Percentiles rank a stretch among this genome's conserved stretches.
Conservation (phyloP, 2,113 vertebrate genomes). For the Tylochromis polylepis region DNA sequence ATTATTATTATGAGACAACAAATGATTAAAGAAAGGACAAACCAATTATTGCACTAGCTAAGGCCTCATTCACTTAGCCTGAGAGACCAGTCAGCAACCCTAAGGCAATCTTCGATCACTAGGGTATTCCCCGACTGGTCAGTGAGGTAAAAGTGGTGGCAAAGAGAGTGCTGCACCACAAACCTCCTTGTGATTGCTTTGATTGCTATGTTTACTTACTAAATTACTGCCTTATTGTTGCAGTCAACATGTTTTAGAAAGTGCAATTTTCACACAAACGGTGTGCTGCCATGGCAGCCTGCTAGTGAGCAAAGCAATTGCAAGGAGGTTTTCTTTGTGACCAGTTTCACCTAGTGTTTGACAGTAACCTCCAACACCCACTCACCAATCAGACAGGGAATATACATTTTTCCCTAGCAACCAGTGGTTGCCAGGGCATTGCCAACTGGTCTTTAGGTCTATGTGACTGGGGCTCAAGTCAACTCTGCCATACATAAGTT, state of each 20-base stretch:
- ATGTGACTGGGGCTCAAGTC: background rate
- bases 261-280: background rate
- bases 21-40: background rate
- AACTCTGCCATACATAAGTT: background rate
- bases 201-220: background rate
- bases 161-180: too few species aligned
- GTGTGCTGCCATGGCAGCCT: background rate
- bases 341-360: background rate
- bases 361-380: accelerated
- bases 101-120: background rate
- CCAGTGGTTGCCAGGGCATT: background rate
- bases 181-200: background rate
- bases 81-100: background rate
- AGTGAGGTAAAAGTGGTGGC: background rate
- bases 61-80: background rate
- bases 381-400: background rate
- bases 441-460: background rate
- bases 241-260: background rate
- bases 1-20: background rate
- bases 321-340: background rate
- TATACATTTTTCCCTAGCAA: background rate
- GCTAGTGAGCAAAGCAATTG: background rate
- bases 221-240: accelerated
- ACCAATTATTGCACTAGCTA: accelerated
- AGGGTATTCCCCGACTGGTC: accelerated